Conservation (phyloP, 2,888 invertebrate species). For the Temnothorax ravouxi region DNA sequence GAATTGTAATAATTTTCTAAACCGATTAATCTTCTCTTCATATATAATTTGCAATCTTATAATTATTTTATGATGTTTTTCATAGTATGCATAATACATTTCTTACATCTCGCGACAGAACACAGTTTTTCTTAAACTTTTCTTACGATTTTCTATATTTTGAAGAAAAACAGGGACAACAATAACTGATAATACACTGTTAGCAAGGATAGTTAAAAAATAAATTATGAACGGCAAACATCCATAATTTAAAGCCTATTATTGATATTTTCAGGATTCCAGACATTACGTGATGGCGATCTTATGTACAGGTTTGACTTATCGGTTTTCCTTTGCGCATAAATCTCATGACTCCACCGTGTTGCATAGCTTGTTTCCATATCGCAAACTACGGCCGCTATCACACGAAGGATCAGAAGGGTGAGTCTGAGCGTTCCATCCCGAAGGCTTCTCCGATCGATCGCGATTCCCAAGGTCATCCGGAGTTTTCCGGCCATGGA, state of each 20-base stretch:
- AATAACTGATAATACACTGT: slow-evolving; percentile 14
- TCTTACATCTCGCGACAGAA: background rate
- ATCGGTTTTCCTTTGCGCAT: slow-evolving; percentile 30
- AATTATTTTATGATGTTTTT: background rate
- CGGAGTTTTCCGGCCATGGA: slow-evolving; percentile 75
- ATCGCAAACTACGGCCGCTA: slow-evolving; percentile 57
- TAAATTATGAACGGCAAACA: slow-evolving; percentile 21
- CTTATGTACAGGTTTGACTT: slow-evolving; percentile 25
- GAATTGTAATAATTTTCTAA: background rate
- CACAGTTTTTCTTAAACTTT: background rate
- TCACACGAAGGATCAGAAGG: slow-evolving; percentile 65
- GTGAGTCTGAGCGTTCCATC: slow-evolving; percentile 58
- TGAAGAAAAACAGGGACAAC: background rate
- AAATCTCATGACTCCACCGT: slow-evolving; percentile 51
- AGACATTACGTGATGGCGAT: slow-evolving; percentile 16
- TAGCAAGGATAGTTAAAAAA: slow-evolving; percentile 16
- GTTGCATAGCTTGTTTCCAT: slow-evolving; percentile 56
- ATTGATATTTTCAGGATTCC: slow-evolving; percentile 38
- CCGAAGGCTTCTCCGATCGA: slow-evolving; percentile 75
- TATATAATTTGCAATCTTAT: background rate
- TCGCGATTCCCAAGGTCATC: slow-evolving; percentile 79
- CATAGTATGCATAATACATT: background rate
- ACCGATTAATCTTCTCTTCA: background rate
- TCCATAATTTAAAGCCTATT: slow-evolving; percentile 29
- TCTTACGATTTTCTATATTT: background rate